Conservation (phyloP, 2,888 invertebrate genomes). For the Pyrrhosoma nymphula region DNA sequence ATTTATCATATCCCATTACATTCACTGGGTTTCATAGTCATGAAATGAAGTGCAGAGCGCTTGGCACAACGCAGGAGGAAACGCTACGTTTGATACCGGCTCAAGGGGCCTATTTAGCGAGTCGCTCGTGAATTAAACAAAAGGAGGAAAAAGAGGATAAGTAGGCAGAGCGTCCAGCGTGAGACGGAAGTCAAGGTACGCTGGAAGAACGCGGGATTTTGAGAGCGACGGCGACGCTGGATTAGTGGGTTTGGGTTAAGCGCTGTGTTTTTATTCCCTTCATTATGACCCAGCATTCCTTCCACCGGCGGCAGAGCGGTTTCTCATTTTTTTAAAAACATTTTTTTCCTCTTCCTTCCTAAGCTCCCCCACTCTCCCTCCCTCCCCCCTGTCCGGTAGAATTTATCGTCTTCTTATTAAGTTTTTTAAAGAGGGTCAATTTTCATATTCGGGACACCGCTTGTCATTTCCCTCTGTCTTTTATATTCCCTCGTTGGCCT, state of each 20-base stretch:
- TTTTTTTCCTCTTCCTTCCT: too few species aligned
- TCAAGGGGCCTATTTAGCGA: background rate
- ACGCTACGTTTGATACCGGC: too few species aligned
- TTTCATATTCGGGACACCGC: constrained; percentile 9
- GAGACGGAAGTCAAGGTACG: background rate
- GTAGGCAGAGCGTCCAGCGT: background rate
- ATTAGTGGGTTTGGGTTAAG: background rate
- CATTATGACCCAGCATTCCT: background rate
- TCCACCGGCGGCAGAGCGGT: background rate
- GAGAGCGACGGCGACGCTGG: background rate
- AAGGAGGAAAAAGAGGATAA: background rate
- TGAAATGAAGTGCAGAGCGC: too few species aligned
- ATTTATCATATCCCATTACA: too few species aligned
- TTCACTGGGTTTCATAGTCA: too few species aligned
- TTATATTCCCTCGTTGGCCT: background rate
- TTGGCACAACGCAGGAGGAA: too few species aligned
- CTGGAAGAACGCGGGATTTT: background rate
- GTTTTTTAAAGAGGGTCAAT: background rate
- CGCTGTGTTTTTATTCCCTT: background rate
- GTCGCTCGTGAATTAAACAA: background rate
- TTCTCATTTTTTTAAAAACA: too few species aligned
- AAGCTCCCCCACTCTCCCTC: too few species aligned
- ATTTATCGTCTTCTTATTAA: background rate
- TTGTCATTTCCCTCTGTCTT: background rate
- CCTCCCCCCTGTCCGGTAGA: background rate